A percentile compares a stretch with the other conserved stretches of the same genome.
These are phyloP conservation scores for Illadopsis cleaveri DNA, from an alignment of 2,113 vertebrate species.

Conservation along the genomic window DNA sequence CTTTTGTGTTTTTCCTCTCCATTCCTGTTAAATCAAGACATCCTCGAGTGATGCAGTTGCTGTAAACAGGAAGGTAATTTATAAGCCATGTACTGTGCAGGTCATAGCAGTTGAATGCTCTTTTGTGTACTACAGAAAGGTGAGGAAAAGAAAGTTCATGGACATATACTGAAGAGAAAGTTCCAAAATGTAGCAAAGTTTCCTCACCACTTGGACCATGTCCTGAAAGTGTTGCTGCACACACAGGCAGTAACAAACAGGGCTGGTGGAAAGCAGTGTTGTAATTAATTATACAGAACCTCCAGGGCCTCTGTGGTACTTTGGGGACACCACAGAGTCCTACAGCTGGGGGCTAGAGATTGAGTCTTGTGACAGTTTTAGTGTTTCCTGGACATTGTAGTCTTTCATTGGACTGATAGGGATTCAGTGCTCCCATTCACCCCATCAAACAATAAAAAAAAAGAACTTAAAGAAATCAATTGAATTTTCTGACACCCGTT, in stretches of 20 bases:
- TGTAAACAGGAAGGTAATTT: neutral
- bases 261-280: neutral
- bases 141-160: neutral
- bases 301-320: neutral
- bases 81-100: neutral
- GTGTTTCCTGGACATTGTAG: neutral
- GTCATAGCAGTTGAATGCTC: neutral
- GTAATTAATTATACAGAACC: neutral
- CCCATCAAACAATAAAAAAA: neutral
- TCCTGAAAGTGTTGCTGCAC: neutral
- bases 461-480: accelerated
- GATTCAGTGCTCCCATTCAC: neutral
- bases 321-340: neutral
- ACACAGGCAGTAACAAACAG: neutral
- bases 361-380: neutral
- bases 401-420: neutral
- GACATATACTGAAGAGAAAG: neutral
- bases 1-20: neutral
- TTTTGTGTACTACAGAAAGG: neutral
- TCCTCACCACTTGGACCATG: neutral
- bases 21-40: neutral
- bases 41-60: neutral
- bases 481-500: neutral
- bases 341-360: neutral
- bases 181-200: neutral